Percentiles rank a stretch among this genome's conserved stretches.
Conservation (phyloP, 2,797 vertebrate species). For the Enteromius afrohamiltoni region DNA sequence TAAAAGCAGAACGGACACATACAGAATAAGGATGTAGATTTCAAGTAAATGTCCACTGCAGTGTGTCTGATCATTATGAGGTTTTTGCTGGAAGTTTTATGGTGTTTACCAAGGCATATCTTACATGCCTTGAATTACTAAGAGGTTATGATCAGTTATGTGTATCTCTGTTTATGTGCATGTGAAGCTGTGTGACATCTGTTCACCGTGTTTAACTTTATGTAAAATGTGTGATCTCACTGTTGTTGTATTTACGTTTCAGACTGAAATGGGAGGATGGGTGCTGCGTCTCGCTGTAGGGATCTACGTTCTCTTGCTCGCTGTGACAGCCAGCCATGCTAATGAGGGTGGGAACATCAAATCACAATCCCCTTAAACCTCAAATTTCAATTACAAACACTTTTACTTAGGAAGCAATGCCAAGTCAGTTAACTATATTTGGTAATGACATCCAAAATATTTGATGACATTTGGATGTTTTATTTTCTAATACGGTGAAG, state of each 20-base stretch:
- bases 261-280: constrained; percentile 61
- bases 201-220: constrained; percentile 15
- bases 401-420: constrained; percentile 11
- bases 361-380: neutral
- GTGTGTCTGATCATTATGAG: constrained; percentile 11
- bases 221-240: neutral
- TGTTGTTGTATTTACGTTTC: constrained; percentile 38
- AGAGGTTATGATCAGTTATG: neutral
- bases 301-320: constrained; percentile 35
- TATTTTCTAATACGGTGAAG: neutral
- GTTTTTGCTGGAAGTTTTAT: neutral
- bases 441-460: neutral
- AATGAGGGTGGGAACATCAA: constrained; percentile 37
- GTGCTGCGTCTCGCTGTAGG: constrained; percentile 12
- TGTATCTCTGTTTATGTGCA: constrained; percentile 2
- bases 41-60: neutral
- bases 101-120: constrained; percentile 1
- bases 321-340: constrained; percentile 31
- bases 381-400: constrained; percentile 7
- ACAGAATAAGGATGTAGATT: neutral
- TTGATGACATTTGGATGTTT: neutral
- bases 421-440: neutral
- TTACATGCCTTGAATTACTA: neutral
- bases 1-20: neutral
- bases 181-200: constrained; percentile 25